A percentile compares a stretch with the other conserved stretches of the same genome.
phyloP scores from a whole-genome alignment of 2,888 invertebrate species.

The Xestoiulus laeticollis region DNA sequence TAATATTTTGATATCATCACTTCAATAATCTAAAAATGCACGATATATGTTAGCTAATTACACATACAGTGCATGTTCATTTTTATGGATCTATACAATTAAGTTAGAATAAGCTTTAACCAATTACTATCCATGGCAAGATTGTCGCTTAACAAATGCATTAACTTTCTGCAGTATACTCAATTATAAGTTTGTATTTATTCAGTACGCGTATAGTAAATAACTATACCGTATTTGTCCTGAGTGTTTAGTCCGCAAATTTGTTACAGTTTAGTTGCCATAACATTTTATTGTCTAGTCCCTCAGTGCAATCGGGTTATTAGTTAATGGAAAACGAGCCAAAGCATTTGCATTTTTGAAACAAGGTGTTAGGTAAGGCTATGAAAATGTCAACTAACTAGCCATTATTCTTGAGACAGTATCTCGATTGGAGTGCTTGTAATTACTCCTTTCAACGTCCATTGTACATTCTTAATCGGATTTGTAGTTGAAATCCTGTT shows the following conservation, averaged over 20 bases:
- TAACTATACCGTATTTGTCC: neutral
- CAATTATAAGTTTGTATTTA: neutral
- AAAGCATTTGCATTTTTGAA: neutral
- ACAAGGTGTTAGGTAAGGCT: neutral
- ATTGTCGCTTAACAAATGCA: neutral
- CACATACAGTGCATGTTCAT: no score
- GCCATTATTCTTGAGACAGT: neutral
- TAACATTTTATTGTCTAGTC: constrained; percentile 21
- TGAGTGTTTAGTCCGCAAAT: neutral
- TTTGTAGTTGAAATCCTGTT: constrained; percentile 39
- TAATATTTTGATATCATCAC: no score
- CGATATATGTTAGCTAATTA: no score
- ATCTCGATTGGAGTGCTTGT: neutral
- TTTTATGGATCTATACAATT: no score
- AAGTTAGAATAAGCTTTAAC: no score
- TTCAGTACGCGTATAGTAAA: neutral
- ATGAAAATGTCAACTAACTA: neutral
- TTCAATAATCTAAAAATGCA: no score
- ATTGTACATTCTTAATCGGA: constrained; percentile 30
- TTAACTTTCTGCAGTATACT: neutral
- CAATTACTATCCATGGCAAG: no score
- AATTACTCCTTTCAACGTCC: constrained; percentile 1
- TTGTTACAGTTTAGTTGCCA: neutral
- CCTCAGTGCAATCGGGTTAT: neutral
- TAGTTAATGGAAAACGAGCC: neutral